A percentile compares a stretch with the other conserved stretches of the same genome.
Conservation (phyloP, 1,140 invertebrate genomes). For the Batillaria attramentaria region DNA sequence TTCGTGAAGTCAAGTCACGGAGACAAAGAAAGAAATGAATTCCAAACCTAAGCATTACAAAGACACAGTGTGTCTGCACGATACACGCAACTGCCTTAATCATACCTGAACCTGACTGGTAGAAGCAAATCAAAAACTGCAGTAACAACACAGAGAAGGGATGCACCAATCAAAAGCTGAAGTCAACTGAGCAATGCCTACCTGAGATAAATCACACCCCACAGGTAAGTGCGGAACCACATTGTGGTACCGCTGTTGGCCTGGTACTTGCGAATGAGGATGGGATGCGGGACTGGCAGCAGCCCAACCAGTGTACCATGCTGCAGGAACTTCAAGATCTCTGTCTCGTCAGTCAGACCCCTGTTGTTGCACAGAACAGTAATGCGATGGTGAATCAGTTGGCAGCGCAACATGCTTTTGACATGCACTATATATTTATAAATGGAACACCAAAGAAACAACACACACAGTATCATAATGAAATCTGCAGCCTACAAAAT, state of each 20-base stretch:
- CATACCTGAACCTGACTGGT: neutral
- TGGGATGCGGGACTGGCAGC: slow-evolving; percentile 98
- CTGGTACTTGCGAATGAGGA: slow-evolving; percentile 98
- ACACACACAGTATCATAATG: neutral
- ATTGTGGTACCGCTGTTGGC: slow-evolving; percentile 97
- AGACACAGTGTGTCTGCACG: neutral
- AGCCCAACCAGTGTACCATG: slow-evolving; percentile 98
- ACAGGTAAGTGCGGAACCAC: slow-evolving; percentile 99
- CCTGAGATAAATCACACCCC: slow-evolving; percentile 99
- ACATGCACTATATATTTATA: too few relatives aligned
- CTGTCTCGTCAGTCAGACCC: slow-evolving; percentile 98
- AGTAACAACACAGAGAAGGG: neutral
- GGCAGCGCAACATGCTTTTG: neutral
- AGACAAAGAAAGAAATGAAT: neutral
- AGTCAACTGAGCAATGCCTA: slow-evolving; percentile 63
- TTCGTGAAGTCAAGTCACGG: too few relatives aligned
- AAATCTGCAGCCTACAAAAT: neutral
- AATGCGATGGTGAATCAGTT: neutral
- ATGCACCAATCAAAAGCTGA: neutral
- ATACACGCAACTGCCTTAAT: neutral
- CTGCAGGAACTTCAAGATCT: slow-evolving; percentile 99
- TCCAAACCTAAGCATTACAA: neutral
- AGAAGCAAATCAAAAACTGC: neutral
- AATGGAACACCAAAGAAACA: too few relatives aligned
- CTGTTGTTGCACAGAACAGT: slow-evolving; percentile 73